Evolutionary conservation across 2,113 vertebrate genomes (phyloP).

Genomic region (Scopus umbretta): DNA sequence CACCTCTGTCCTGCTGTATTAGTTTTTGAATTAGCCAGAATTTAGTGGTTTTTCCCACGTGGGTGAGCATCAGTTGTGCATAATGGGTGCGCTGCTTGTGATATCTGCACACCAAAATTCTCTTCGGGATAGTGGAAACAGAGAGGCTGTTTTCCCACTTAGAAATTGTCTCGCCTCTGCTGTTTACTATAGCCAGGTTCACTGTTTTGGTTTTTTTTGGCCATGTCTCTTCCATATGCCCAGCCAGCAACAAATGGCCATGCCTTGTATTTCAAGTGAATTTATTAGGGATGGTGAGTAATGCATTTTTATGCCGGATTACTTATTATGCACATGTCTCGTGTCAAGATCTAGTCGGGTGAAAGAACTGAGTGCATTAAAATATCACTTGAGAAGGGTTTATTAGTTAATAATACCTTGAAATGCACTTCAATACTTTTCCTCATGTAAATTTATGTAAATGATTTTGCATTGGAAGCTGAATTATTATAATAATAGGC

Average conservation of each 20-base stretch:
- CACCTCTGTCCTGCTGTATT: not conserved
- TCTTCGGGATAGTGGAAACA: not conserved
- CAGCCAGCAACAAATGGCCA: not conserved
- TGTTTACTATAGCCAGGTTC: not conserved
- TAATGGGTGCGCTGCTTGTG: not conserved
- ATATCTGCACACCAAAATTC: not conserved
- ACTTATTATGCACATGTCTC: not conserved
- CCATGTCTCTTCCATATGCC: not conserved
- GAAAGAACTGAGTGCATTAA: not conserved
- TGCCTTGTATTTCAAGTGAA: not conserved
- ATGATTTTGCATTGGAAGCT: not conserved
- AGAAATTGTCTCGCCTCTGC: not conserved
- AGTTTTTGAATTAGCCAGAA: not conserved
- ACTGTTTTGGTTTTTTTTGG: not conserved
- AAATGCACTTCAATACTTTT: not conserved
- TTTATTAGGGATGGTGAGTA: not conserved
- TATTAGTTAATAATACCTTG: conserved; percentile 29
- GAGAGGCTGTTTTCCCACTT: not conserved
- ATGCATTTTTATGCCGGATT: not conserved
- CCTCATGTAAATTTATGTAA: not conserved
- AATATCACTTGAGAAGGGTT: not conserved
- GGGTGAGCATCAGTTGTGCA: not conserved
- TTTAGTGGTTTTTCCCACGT: not conserved
- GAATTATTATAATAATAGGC: not conserved
- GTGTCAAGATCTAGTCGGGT: not conserved